Percentiles rank a stretch among this genome's conserved stretches.
Evolutionary conservation across 2,888 invertebrate genomes (phyloP).

Genomic region (Chymomyza amoena): DNA sequence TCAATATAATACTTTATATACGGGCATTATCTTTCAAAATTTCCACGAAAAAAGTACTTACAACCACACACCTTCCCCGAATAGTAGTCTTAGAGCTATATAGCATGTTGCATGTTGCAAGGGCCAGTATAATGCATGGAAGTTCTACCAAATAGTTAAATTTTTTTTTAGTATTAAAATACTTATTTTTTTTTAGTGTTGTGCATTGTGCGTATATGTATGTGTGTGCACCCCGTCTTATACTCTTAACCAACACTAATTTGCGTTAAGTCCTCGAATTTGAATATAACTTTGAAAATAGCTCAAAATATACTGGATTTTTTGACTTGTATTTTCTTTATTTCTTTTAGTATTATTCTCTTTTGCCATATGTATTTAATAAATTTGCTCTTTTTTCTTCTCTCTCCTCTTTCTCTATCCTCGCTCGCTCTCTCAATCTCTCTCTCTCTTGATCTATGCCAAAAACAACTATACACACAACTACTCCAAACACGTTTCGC

Average conservation of each 20-base stretch:
- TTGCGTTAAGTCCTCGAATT: slow-evolving; percentile 39
- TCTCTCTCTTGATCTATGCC: slow-evolving; percentile 2
- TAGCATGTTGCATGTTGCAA: slow-evolving; percentile 43
- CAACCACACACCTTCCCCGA: slow-evolving; percentile 2
- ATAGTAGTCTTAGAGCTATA: slow-evolving; percentile 5
- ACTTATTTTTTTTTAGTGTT: slow-evolving; percentile 10
- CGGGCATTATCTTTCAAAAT: background rate
- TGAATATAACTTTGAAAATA: background rate
- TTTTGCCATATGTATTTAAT: background rate
- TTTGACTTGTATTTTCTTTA: background rate
- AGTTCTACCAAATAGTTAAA: background rate
- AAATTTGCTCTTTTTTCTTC: slow-evolving; percentile 15
- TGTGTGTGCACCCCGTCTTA: background rate
- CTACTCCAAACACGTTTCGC: slow-evolving; percentile 28
- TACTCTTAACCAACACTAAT: background rate
- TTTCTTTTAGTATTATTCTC: background rate
- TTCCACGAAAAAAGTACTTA: background rate
- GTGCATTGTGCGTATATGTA: background rate
- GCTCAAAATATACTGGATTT: background rate
- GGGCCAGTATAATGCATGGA: background rate
- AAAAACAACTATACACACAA: background rate
- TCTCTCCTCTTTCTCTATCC: slow-evolving; percentile 23
- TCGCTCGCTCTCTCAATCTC: slow-evolving; percentile 12
- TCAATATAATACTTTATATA: background rate
- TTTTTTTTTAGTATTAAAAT: background rate